A percentile compares a stretch with the other conserved stretches of the same genome.
Conservation (phyloP, 2,888 invertebrate genomes). For the Nycteola revayana region DNA sequence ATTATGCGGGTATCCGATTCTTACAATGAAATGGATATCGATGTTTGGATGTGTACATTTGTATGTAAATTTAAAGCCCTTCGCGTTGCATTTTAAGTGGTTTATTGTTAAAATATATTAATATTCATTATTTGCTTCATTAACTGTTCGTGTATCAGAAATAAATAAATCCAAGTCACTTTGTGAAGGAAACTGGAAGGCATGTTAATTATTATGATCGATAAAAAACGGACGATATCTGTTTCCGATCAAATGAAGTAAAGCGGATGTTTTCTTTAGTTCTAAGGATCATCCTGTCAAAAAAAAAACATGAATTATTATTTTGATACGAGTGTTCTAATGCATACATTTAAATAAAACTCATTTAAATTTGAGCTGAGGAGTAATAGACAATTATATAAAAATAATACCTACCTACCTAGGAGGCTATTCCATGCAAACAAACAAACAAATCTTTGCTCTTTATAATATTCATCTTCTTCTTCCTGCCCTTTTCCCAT, state of each 20-base stretch:
- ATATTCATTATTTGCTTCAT: constrained; percentile 41
- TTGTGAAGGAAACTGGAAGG: constrained; percentile 19
- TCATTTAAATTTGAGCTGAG: too few species aligned
- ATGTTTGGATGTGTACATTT: constrained; percentile 30
- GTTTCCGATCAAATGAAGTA: constrained; percentile 23
- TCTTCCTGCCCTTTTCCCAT: too few species aligned
- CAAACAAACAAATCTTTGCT: too few species aligned
- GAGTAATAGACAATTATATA: too few species aligned
- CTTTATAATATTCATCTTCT: too few species aligned
- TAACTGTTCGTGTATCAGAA: constrained; percentile 17
- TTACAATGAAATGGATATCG: constrained; percentile 30
- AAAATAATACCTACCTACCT: too few species aligned
- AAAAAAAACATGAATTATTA: too few species aligned
- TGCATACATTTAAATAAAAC: too few species aligned
- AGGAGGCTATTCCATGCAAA: too few species aligned
- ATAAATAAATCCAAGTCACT: constrained; percentile 23
- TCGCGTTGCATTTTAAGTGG: constrained; percentile 33
- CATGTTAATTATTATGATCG: constrained; percentile 14
- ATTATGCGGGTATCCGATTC: constrained; percentile 19
- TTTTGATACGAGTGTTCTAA: too few species aligned
- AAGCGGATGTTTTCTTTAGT: not conserved
- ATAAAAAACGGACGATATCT: constrained; percentile 11
- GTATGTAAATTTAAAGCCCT: constrained; percentile 41
- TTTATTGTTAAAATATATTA: constrained; percentile 40
- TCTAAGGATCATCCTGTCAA: too few species aligned